Evolutionary conservation across 2,797 vertebrate species (phyloP).

Genomic region (Eospalax fontanierii): DNA sequence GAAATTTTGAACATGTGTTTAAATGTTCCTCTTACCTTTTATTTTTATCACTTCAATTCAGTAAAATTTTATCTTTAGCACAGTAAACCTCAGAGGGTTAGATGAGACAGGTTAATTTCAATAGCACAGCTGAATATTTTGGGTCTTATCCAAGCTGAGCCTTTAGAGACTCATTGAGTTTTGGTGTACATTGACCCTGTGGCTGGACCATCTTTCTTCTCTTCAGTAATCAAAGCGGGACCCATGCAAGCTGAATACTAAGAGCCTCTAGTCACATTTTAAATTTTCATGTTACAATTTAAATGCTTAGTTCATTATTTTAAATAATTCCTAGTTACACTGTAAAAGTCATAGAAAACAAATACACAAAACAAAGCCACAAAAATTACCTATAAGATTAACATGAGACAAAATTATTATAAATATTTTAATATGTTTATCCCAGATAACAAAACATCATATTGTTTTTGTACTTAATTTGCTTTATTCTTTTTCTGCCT

Average conservation of each 20-base stretch:
- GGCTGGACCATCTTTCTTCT: constrained; percentile 31
- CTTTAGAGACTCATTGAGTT: constrained; percentile 57
- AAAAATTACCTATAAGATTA: neutral
- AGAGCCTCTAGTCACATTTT: neutral
- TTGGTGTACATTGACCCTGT: constrained; percentile 37
- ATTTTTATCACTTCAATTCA: constrained; percentile 16
- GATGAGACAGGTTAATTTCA: constrained; percentile 53
- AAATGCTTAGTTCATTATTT: neutral
- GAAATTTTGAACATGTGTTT: neutral
- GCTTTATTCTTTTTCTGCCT: neutral
- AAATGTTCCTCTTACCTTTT: neutral
- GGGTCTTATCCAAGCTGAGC: constrained; percentile 23
- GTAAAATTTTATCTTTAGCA: neutral
- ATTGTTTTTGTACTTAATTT: constrained; percentile 38
- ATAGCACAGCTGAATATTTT: constrained; percentile 55
- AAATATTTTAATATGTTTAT: constrained; percentile 18
- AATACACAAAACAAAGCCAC: constrained; percentile 53
- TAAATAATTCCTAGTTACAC: neutral
- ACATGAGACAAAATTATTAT: neutral
- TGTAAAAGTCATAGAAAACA: neutral
- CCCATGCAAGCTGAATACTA: constrained; percentile 7
- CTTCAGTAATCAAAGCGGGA: constrained; percentile 49
- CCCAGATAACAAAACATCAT: neutral
- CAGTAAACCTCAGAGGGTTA: constrained; percentile 44
- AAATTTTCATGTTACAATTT: neutral